Base-by-base conservation (phyloP, 2,797 vertebrate species). In the Dicrostonyx torquatus region DNA sequence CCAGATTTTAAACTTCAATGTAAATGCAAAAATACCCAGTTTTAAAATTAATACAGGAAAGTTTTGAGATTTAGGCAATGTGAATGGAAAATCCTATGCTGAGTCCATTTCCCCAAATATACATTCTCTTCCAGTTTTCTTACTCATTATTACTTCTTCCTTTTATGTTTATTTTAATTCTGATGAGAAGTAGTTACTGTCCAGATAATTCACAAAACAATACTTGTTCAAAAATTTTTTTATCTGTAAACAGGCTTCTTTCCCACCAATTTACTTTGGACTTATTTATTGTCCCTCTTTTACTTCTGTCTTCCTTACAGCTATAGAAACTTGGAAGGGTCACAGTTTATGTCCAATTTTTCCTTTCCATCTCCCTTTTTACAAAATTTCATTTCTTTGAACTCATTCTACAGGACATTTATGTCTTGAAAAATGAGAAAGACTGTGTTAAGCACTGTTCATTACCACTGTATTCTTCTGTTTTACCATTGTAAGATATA, bases 401-500 rank as follows among this genome's bases (percentile, higher is more conserved):
- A 94, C 50, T 92, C 90, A 85, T 96, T 96, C 62, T 91, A 94
- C 83, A 94, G 72, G 95, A 96, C 93, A 97, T 92, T 97, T 96
- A 75, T 96, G 77, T 94, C 72, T 84, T 92, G 75, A 94, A 94
- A 95, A 97, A 91, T 89, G 90, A 96, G 88, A 90, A 88, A 90
- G 88, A 72, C 53, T 87, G 92, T 96, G 96, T 96, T 96, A 92
- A 95, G 94, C 86, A 92, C 88, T 95, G 92, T 89, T 96, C 96
- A 93, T 97, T 96, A 97, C 89, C 55, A 94, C 89, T 93, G 96
- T 96, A 96, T 97, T 97, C 95, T 97, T 96, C 97, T 97, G 94
- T 97, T 95, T 94, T 58, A 15, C n/a, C 48, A 90, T 96, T 97
- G 96, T 97, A 96, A 96, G 72, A 96, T 92, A 60, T n/a, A 84